Evolutionary conservation across 2,113 vertebrate species (phyloP).

Genomic region (Haemorhous mexicanus): DNA sequence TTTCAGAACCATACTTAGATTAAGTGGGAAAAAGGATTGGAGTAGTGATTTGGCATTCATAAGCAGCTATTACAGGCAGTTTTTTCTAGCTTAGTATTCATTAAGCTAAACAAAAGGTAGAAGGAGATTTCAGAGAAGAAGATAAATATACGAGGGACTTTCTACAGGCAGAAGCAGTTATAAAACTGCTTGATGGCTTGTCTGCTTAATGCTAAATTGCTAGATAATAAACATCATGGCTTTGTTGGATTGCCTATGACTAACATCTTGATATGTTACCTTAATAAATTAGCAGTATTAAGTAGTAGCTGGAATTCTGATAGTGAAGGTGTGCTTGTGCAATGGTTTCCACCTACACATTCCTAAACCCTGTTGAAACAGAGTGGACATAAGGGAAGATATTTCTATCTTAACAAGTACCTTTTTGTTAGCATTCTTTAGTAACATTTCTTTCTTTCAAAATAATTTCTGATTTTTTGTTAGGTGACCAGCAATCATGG

Average conservation of each 20-base stretch:
- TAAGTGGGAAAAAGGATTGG: background rate
- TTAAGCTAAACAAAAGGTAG: background rate
- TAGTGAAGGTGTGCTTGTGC: background rate
- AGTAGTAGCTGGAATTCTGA: background rate
- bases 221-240: background rate
- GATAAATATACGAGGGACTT: background rate
- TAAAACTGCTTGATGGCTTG: background rate
- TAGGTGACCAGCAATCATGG: background rate
- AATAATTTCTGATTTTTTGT: background rate
- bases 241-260: background rate
- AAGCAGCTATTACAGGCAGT: background rate
- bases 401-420: background rate
- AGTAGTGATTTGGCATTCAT: background rate
- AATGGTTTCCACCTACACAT: background rate
- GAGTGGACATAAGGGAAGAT: background rate
- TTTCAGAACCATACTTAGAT: background rate
- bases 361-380: background rate
- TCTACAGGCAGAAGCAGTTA: background rate
- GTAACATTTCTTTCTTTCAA: background rate
- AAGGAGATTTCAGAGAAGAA: background rate
- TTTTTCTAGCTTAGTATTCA: background rate
- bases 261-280: background rate
- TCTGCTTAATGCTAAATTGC: background rate
- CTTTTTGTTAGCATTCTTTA: background rate
- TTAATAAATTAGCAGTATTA: background rate